phyloP scores from a whole-genome alignment of 2,888 invertebrate genomes.

The Mythimna pallens region DNA sequence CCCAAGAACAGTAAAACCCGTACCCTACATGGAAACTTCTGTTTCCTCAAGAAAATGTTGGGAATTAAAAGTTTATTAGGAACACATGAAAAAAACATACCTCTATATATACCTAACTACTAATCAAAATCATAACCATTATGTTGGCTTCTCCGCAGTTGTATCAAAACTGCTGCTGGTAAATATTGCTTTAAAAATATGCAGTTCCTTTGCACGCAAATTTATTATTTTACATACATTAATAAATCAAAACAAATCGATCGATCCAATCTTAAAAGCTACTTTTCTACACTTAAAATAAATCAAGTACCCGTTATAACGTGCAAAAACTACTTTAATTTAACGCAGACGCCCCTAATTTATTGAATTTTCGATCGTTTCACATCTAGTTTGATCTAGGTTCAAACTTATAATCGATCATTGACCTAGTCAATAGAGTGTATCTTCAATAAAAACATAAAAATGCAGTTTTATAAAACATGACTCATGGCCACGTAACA shows the following conservation, averaged over 20 bases:
- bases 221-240: too few relatives aligned
- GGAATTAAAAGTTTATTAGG: too few relatives aligned
- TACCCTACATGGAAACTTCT: too few relatives aligned
- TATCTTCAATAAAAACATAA: not conserved
- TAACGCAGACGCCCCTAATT: constrained; percentile 35
- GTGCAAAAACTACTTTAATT: constrained; percentile 16
- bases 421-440: constrained; percentile 33
- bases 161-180: too few relatives aligned
- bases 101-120: too few relatives aligned
- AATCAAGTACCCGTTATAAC: not conserved
- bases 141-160: too few relatives aligned
- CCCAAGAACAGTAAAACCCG: too few relatives aligned
- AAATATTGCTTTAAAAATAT: too few relatives aligned
- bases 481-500: not conserved
- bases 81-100: too few relatives aligned
- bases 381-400: not conserved
- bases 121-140: too few relatives aligned
- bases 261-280: not conserved
- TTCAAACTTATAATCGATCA: constrained; percentile 46
- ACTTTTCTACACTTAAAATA: constrained; percentile 1
- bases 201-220: too few relatives aligned
- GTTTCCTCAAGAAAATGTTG: too few relatives aligned
- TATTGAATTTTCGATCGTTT: constrained; percentile 29
- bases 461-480: not conserved
- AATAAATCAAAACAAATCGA: not conserved